phyloP scores from a whole-genome alignment of 1,140 invertebrate species.

The Drosophila obscura region DNA sequence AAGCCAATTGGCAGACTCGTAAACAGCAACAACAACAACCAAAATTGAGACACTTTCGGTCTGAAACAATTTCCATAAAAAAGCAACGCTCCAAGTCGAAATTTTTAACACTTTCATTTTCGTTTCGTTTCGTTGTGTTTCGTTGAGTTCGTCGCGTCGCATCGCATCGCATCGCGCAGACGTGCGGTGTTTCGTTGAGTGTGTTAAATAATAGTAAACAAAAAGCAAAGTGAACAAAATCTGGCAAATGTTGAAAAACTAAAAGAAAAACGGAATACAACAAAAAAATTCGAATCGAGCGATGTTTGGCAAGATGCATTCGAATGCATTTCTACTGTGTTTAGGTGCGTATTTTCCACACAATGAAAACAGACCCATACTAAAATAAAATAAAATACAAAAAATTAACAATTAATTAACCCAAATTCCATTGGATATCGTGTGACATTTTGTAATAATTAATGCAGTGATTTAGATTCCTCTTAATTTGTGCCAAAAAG shows the following conservation, averaged over 20 bases:
- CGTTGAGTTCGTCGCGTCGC: slow-evolving; percentile 38
- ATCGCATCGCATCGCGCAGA: slow-evolving; percentile 30
- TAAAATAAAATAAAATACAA: too few species aligned
- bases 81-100: slow-evolving; percentile 33
- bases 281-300: slow-evolving; percentile 18
- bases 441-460: slow-evolving; percentile 51
- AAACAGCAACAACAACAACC: slow-evolving; percentile 29
- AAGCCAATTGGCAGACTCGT: slow-evolving; percentile 45
- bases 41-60: slow-evolving; percentile 15
- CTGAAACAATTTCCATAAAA: slow-evolving; percentile 14
- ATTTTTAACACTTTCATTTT: slow-evolving; percentile 77
- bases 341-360: slow-evolving; percentile 66
- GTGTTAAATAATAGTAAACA: slow-evolving; percentile 78
- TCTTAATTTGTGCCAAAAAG: slow-evolving; percentile 58
- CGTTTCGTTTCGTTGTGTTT: slow-evolving; percentile 59
- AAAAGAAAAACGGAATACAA: slow-evolving; percentile 26
- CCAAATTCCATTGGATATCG: slow-evolving; percentile 1
- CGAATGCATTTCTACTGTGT: slow-evolving; percentile 59
- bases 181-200: slow-evolving; percentile 60
- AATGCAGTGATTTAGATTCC: slow-evolving; percentile 28
- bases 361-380: background rate
- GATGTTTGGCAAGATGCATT: slow-evolving; percentile 57
- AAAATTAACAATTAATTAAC: slow-evolving; percentile 48
- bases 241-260: slow-evolving; percentile 42
- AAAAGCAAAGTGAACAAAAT: slow-evolving; percentile 51